Conservation (phyloP, 2,113 vertebrate genomes). For the Tringa solitaria region DNA sequence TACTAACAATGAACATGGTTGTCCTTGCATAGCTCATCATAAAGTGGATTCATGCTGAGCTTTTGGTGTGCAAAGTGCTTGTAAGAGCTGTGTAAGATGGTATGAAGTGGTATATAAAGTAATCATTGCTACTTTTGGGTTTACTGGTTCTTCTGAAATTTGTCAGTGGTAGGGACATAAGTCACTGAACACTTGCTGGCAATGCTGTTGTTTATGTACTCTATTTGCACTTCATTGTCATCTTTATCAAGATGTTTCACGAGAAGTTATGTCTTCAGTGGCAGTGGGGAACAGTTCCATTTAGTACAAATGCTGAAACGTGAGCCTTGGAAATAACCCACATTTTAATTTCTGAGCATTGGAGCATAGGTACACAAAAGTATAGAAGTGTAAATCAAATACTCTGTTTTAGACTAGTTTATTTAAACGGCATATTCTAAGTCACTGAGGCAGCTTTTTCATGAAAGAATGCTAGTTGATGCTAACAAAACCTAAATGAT, state of each 20-base stretch:
- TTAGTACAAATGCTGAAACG: not conserved
- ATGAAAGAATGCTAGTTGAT: not conserved
- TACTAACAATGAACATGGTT: not conserved
- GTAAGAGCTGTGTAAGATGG: not conserved
- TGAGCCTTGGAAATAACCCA: not conserved
- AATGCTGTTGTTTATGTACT: not conserved
- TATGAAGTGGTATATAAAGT: not conserved
- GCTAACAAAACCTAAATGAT: not conserved
- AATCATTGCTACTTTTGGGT: not conserved
- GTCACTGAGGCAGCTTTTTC: fast-evolving
- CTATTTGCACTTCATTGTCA: not conserved
- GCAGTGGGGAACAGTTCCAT: not conserved
- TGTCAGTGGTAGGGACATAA: not conserved
- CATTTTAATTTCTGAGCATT: not conserved
- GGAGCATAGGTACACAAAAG: not conserved
- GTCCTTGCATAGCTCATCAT: not conserved
- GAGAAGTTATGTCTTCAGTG: not conserved
- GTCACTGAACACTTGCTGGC: not conserved
- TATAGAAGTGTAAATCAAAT: not conserved
- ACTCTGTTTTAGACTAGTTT: not conserved
- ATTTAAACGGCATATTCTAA: not conserved
- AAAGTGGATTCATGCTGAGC: not conserved
- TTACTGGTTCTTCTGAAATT: not conserved
- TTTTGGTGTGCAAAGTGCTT: not conserved
- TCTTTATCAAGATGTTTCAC: not conserved